These are phyloP conservation scores for Hirundichthys speculiger DNA, from an alignment of 2,113 vertebrate species.

Conservation along the genomic window DNA sequence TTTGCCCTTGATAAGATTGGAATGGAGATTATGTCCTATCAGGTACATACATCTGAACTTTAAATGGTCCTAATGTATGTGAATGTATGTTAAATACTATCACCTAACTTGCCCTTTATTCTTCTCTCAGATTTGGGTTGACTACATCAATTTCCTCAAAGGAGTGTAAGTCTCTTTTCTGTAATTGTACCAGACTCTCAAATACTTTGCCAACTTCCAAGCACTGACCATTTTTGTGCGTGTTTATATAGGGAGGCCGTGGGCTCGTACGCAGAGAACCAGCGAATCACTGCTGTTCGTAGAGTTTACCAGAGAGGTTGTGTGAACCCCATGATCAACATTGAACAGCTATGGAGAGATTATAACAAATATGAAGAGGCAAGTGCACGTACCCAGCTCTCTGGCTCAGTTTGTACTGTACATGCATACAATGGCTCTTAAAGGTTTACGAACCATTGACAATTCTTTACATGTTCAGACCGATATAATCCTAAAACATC, in stretches of 20 bases:
- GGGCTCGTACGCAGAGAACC: conserved; percentile 98
- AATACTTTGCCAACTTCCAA: too few relatives aligned
- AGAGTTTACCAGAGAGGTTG: conserved; percentile 98
- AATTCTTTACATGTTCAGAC: too few relatives aligned
- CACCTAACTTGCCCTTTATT: conserved; percentile 8
- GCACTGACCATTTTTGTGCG: conserved; percentile 1
- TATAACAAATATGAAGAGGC: conserved; percentile 99
- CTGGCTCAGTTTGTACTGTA: too few relatives aligned
- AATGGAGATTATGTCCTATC: conserved; percentile 99
- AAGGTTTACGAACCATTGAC: too few relatives aligned
- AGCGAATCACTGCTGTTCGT: conserved; percentile 97
- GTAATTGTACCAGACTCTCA: neutral
- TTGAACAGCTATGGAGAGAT: conserved; percentile 98
- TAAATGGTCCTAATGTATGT: neutral
- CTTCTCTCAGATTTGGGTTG: conserved; percentile 94
- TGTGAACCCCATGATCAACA: conserved; percentile 99
- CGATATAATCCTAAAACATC: too few relatives aligned
- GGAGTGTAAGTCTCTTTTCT: conserved; percentile 90
- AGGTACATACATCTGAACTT: conserved; percentile 79
- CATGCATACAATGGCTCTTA: too few relatives aligned
- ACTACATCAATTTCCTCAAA: conserved; percentile 99
- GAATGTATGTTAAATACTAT: neutral
- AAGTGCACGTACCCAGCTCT: conserved; percentile 47
- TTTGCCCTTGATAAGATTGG: conserved; percentile 99
- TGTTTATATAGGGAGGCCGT: conserved; percentile 89